Evolutionary conservation across 2,113 vertebrate genomes (phyloP).

Genomic region (Nannospalax galili): DNA sequence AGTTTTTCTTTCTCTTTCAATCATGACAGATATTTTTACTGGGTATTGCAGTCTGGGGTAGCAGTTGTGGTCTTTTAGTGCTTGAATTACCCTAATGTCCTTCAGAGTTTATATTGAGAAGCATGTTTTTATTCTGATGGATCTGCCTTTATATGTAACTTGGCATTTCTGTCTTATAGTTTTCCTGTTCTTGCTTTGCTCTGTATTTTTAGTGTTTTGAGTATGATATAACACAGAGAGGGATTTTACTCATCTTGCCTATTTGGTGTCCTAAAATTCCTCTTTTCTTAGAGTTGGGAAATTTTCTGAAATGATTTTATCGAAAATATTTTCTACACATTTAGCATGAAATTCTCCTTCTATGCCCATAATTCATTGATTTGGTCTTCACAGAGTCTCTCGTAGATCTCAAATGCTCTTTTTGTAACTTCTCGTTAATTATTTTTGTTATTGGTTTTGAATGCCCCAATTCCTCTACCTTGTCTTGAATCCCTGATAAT

Average conservation of each 20-base stretch:
- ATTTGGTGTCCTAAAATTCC: too few relatives aligned
- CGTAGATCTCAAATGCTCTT: background rate
- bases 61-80: background rate
- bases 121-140: background rate
- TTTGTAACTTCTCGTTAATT: background rate
- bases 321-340: background rate
- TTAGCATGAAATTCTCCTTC: background rate
- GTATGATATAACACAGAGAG: background rate
- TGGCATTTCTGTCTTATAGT: background rate
- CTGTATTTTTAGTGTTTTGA: background rate
- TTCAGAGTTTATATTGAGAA: background rate
- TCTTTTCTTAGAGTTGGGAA: background rate
- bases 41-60: background rate
- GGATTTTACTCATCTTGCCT: too few relatives aligned
- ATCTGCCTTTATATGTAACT: background rate
- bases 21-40: background rate
- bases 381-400: too few relatives aligned
- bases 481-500: background rate
- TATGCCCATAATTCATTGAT: background rate
- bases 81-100: background rate
- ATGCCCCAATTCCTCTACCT: background rate
- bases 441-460: background rate
- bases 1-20: background rate
- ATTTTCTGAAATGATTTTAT: background rate
- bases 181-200: background rate